Base-by-base conservation (phyloP, 1,140 invertebrate genomes). In the Scaptodrosophila lebanonensis region DNA sequence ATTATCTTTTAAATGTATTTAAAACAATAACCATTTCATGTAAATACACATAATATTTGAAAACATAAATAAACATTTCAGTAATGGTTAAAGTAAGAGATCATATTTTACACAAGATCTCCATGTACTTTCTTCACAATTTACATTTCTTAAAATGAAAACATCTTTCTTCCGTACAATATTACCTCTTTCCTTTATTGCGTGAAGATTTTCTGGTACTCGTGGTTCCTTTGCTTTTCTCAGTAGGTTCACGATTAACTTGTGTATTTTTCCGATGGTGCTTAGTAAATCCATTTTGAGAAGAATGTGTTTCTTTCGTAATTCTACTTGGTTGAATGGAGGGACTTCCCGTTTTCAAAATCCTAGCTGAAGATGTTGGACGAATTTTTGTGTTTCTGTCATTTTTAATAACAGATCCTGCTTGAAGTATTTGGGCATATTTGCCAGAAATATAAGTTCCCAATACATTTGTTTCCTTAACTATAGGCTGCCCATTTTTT, bases 131-230 rank as follows among this genome's bases (percentile, higher is more conserved):
- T n/a, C n/a, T n/a, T n/a, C n/a, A n/a, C n/a, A n/a, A n/a, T n/a
- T 25, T 25, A 25, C 22, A 25, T 25, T 25, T 25, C n/a, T n/a
- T n/a, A 25, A 25, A 25, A 25, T 25, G 3, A 25, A 4, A 25
- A 25, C 22, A 25, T 25, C 8, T 25, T 25, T 25, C 22, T 25
- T 25, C 3, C 3, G 22, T 25, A n/a, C n/a, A 11, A 5, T 12
- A 33, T 30, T 63, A 79, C 73, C 73, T 82, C 9, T 79, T 79
- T 50, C 77, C 72, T 11, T 83, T 77, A 13, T 71, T 52, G 0
- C 76, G 52, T 0, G 77, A 77, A 0, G 54, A 60, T 42, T 83
- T 83, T 30, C 77, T 69, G 5, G 66, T 61, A 36, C 40, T 65
- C 3, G 38, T 25, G 22, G 62, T 50, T 1, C 43, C 59, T 9